phyloP scores from a whole-genome alignment of 2,888 invertebrate species.

The Frankliniella fusca region DNA sequence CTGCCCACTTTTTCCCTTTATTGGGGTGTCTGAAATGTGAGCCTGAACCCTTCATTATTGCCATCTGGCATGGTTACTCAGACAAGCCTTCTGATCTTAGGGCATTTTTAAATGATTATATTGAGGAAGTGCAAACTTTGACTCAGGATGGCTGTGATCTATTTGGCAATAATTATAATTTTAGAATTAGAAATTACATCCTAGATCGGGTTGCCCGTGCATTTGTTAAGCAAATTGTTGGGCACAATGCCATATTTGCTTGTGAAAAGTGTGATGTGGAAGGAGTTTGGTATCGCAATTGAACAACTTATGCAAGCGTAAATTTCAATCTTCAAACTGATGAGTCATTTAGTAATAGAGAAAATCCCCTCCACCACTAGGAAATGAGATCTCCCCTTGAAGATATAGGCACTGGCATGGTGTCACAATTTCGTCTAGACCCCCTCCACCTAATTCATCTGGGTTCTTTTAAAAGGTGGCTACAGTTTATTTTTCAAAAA shows the following conservation, averaged over 20 bases:
- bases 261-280: background rate
- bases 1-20: background rate
- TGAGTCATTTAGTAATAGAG: background rate
- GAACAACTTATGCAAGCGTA: background rate
- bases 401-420: background rate
- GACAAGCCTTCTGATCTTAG: background rate
- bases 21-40: background rate
- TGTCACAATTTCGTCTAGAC: background rate
- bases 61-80: background rate
- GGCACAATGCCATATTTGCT: background rate
- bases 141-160: background rate
- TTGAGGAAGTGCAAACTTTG: background rate
- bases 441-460: background rate
- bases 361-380: background rate
- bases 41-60: background rate
- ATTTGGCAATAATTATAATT: background rate
- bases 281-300: background rate
- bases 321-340: background rate
- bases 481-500: background rate
- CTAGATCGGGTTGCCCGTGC: background rate
- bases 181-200: background rate
- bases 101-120: background rate
- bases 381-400: background rate
- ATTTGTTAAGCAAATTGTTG: background rate
- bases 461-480: background rate